phyloP scores from a whole-genome alignment of 2,888 invertebrate genomes.

The Torymus auratus region DNA sequence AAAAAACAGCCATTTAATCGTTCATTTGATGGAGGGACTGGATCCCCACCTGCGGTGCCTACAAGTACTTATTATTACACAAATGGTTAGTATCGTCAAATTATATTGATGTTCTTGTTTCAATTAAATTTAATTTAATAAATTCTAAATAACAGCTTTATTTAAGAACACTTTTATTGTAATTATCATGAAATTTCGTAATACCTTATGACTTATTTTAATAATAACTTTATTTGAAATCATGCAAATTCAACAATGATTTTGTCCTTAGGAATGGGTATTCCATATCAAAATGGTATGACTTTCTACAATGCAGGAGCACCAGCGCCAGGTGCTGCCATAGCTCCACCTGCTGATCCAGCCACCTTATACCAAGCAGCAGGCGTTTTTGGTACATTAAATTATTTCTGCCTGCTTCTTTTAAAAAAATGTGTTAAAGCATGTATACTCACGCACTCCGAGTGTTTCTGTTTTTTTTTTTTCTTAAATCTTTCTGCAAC shows the following conservation, averaged over 20 bases:
- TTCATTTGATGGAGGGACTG: slow-evolving; percentile 78
- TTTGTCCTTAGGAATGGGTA: slow-evolving; percentile 70
- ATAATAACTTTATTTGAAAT: background rate
- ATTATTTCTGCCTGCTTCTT: slow-evolving; percentile 20
- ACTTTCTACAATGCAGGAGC: slow-evolving; percentile 75
- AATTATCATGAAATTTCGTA: no score
- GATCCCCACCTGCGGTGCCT: slow-evolving; percentile 78
- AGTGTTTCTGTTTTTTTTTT: slow-evolving; percentile 38
- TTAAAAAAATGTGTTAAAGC: slow-evolving; percentile 35
- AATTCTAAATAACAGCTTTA: no score
- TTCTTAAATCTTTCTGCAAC: slow-evolving; percentile 41
- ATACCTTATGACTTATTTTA: background rate
- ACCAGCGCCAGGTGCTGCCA: slow-evolving; percentile 72
- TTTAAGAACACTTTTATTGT: no score
- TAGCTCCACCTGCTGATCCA: slow-evolving; percentile 73
- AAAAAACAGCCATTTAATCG: slow-evolving; percentile 85
- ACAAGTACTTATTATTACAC: slow-evolving; percentile 78
- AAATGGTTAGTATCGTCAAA: slow-evolving; percentile 73
- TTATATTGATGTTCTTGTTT: background rate
- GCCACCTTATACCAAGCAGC: slow-evolving; percentile 74
- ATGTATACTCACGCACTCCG: slow-evolving; percentile 40
- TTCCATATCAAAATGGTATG: slow-evolving; percentile 76
- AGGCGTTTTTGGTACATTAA: slow-evolving; percentile 72
- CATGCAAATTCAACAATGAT: background rate
- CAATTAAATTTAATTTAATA: no score